phyloP scores from a whole-genome alignment of 2,888 invertebrate species.

The Leptinotarsa rubiginosa region DNA sequence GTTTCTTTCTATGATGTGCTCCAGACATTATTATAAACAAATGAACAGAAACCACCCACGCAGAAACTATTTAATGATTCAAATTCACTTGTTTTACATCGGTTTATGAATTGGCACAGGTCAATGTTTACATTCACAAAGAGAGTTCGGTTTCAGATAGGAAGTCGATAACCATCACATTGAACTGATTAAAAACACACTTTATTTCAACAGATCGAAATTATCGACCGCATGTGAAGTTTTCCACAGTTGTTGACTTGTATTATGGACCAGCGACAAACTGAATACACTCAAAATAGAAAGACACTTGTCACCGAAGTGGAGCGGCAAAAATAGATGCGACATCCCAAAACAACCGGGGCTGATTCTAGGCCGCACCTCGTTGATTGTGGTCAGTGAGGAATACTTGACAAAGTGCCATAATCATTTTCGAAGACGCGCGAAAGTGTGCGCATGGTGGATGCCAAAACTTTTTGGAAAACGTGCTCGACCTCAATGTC shows the following conservation, averaged over 20 bases:
- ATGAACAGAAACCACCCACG: constrained; percentile 15
- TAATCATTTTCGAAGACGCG: constrained; percentile 28
- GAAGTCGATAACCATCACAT: constrained; percentile 16
- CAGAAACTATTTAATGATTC: not conserved
- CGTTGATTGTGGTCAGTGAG: constrained; percentile 43
- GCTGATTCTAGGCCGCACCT: constrained; percentile 46
- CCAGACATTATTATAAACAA: constrained; percentile 29
- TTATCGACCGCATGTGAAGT: constrained; percentile 15
- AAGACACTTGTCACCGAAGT: constrained; percentile 54
- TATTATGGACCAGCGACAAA: constrained; percentile 35
- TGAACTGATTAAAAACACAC: not conserved
- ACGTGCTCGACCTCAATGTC: constrained; percentile 12
- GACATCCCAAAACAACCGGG: constrained; percentile 31
- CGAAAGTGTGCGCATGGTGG: constrained; percentile 29
- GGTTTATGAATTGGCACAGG: constrained; percentile 27
- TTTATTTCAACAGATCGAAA: constrained; percentile 18
- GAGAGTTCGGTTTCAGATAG: constrained; percentile 22
- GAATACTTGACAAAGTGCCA: constrained; percentile 62
- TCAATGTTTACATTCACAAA: constrained; percentile 29
- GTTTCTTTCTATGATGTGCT: constrained; percentile 45
- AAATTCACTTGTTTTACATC: constrained; percentile 27
- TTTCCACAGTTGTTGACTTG: constrained; percentile 31
- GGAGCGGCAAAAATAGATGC: constrained; percentile 53
- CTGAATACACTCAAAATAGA: constrained; percentile 56
- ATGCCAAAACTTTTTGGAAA: constrained; percentile 35